Base-by-base conservation (phyloP, 2,888 invertebrate genomes). In the Erebia palarica region DNA sequence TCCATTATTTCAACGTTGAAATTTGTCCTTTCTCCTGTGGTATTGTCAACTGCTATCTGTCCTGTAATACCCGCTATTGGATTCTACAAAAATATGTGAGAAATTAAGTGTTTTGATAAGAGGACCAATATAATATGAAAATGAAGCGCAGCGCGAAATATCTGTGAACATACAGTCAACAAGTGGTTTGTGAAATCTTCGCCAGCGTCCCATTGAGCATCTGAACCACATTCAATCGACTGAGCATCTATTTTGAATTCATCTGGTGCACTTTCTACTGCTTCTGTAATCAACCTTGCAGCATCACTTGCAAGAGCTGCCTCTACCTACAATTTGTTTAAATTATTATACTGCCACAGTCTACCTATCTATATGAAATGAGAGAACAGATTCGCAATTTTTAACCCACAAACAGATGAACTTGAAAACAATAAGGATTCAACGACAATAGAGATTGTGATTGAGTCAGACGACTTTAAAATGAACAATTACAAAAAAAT, bases 1-100 rank as follows among this genome's bases (percentile, higher is more conserved):
- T 96, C 95, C 85, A 96, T 88, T 82, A 97, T 90, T 86, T 95
- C 93, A 69, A 96, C 84, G 68, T 92, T 93, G 82, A 96, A 95
- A 83, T 95, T 84, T 74, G 91, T 89, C 78, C 96, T 86, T 57
- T 73, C 73, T 11, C 73, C 73, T 5, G 73, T 73, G 1, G 59
- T 59, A 67, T 73, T 73, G 18, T 73, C 67, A 1, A 71, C 67
- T 5, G 55, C 42, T 47, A 73, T 63, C 9, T 42, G 51, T 21
- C 73, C 73, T 9, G 73, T 73, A 11, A 73, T 73, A n/a, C 73
- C 73, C 11, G 63, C 67, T 42, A 71, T 67, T 14, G 71, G 71
- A 67, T 67, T 73, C 73, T 73, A 61, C 44, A 49, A 73, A 55
- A 60, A n/a, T 53, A 10, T 58, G 14, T 1, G 27, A 27, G 5